Base-by-base conservation (phyloP, 2,113 vertebrate species). In the Oryzias melastigma region DNA sequence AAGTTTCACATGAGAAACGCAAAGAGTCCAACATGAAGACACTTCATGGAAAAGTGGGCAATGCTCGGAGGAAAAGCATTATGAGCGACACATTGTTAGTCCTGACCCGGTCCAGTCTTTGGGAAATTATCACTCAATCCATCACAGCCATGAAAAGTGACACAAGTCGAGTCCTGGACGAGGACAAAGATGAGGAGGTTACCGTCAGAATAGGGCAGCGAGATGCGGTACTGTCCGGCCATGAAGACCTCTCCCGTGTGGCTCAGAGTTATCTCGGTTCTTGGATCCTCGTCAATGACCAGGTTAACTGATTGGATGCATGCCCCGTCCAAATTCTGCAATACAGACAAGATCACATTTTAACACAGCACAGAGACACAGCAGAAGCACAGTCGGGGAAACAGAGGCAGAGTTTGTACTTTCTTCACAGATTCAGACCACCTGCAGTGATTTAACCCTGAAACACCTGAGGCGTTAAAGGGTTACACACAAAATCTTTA, bases 261-360 rank as follows among this genome's bases (percentile, higher is more conserved):
- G 70, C 93, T 97, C 91, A 99, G 77, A 18, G 93, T 97, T 78
- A 98, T 91, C 91, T 98, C 95, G n/a, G 89, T 94, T 85, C 88
- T 94, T 67, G 91, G 90, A 79, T 98, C 94, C 75, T 98, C 95
- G 59, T 95, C 92, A 57, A 97, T 72, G 43, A 97, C 84, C 77
- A 99, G 87, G 62, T 86, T 95, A 50, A 99, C 82, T 20, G 95
- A 98, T 47, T 96, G 95, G 86, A 99, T 94, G 81, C 97, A 99
- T 22, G 94, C 89, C 29, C 95, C 94, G 53, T 98, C 96, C 65
- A 95, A 86, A 85, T 98, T 96, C 97, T 99, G 81, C 56, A 88
- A 74, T 69, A 4, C 63, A 69, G 82, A 73, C 18, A 81, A 76
- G 52, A 83, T 45, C 24, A 41, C 41, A 5, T 43, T 25, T 13